Conservation (phyloP, 1,140 invertebrate genomes). For the Neocloeon triangulifer region DNA sequence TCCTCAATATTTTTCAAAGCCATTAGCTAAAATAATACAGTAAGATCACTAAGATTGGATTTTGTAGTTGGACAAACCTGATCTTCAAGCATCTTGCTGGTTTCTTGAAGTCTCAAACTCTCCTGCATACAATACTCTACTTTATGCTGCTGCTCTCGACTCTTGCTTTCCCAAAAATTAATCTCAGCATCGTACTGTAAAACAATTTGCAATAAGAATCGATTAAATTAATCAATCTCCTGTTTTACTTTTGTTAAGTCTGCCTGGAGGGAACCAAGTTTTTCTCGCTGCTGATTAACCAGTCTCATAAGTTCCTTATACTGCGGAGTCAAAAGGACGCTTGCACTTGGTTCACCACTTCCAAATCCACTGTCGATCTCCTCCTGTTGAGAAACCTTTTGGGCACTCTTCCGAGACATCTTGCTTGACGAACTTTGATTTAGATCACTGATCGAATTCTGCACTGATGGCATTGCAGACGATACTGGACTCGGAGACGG, state of each 20-base stretch:
- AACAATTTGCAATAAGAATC: conserved; percentile 9
- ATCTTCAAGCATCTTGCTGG: conserved; percentile 47
- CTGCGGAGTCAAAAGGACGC: too few relatives aligned
- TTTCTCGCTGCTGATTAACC: conserved; percentile 75
- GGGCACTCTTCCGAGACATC: too few relatives aligned
- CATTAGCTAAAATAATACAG: conserved; percentile 29
- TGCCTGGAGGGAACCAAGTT: conserved; percentile 64
- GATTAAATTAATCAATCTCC: conserved; percentile 2
- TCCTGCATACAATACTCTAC: conserved; percentile 63
- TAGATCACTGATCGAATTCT: too few relatives aligned
- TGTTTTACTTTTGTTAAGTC: conserved; percentile 70
- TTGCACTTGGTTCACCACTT: too few relatives aligned
- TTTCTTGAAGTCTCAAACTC: conserved; percentile 49
- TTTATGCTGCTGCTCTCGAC: conserved; percentile 61
- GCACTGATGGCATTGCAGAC: too few relatives aligned
- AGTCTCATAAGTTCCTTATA: conserved; percentile 53
- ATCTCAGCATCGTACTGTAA: conserved; percentile 69
- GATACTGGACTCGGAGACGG: too few relatives aligned
- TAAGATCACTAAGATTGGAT: conserved; percentile 2
- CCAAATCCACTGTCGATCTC: too few relatives aligned
- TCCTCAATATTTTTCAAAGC: conserved; percentile 58
- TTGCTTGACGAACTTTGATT: too few relatives aligned
- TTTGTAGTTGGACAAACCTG: conserved; percentile 25
- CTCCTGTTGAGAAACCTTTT: too few relatives aligned
- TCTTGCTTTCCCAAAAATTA: conserved; percentile 66